These are phyloP conservation scores for Bicyclus anynana DNA, from an alignment of 1,140 invertebrate genomes.

Conservation along the genomic window DNA sequence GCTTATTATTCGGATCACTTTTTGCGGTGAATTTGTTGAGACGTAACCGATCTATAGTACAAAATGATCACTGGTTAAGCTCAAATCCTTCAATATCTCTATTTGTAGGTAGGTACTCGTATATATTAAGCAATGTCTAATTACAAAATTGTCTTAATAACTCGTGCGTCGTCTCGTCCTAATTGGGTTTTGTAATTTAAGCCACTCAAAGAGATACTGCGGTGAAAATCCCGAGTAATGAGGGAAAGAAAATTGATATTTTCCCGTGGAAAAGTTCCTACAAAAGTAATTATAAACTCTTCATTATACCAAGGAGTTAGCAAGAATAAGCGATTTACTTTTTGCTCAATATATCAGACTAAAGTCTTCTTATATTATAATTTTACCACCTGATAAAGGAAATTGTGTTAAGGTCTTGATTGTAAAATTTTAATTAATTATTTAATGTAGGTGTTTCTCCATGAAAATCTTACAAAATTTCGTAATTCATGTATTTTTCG, in stretches of 20 bases:
- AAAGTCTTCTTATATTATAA: background rate
- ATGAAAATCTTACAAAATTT: no score
- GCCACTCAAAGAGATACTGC: background rate
- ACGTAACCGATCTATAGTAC: no score
- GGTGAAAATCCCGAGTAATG: background rate
- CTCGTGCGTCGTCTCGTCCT: background rate
- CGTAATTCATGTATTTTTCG: no score
- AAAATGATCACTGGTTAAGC: no score
- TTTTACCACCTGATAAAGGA: no score
- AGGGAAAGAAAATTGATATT: slow-evolving; percentile 2
- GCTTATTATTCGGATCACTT: no score
- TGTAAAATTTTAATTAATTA: no score
- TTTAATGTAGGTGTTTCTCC: no score
- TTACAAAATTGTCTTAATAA: background rate
- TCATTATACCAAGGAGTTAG: background rate
- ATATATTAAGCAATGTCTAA: background rate
- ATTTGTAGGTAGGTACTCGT: background rate
- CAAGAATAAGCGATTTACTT: background rate
- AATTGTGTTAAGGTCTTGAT: no score
- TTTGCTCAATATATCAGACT: background rate
- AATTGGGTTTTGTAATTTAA: slow-evolving; percentile 1
- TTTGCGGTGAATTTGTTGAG: no score
- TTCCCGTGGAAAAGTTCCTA: background rate
- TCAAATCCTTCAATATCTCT: no score
- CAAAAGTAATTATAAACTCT: background rate